phyloP scores from a whole-genome alignment of 2,888 invertebrate species.

The Heteromurus nitidus region DNA sequence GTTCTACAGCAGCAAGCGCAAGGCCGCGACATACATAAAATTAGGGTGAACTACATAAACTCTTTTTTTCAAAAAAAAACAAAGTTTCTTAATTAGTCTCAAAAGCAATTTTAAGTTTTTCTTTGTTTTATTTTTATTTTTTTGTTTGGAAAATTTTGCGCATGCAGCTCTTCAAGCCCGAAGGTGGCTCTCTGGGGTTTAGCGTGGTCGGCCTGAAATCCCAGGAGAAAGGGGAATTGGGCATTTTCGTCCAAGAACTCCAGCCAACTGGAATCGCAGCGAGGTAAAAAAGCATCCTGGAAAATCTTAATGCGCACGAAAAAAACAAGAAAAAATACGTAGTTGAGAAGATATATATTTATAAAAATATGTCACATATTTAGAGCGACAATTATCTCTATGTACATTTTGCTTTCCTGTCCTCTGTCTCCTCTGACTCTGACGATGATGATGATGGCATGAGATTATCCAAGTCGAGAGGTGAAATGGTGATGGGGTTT shows the following conservation, averaged over 20 bases:
- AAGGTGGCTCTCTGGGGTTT: constrained; percentile 84
- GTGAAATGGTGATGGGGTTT: neutral
- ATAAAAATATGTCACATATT: neutral
- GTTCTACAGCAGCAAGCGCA: constrained; percentile 79
- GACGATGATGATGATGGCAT: too few species aligned
- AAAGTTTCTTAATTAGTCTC: constrained; percentile 3
- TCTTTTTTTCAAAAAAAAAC: neutral
- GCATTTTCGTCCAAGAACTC: constrained; percentile 82
- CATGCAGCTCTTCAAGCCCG: constrained; percentile 80
- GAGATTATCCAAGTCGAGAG: too few species aligned
- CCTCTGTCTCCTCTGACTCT: constrained; percentile 29
- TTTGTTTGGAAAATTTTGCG: too few species aligned
- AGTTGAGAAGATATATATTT: neutral
- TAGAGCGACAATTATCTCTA: neutral
- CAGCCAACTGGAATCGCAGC: constrained; percentile 81
- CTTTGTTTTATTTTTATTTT: too few species aligned
- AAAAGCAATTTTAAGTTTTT: too few species aligned
- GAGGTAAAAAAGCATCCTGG: constrained; percentile 78
- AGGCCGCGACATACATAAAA: constrained; percentile 79
- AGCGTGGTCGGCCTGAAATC: constrained; percentile 80
- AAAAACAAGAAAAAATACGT: neutral
- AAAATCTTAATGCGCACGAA: neutral
- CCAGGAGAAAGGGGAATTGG: constrained; percentile 81
- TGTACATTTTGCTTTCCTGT: constrained; percentile 55
- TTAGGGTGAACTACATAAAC: constrained; percentile 76